These are phyloP conservation scores for Halictus ligatus DNA, from an alignment of 2,888 invertebrate genomes.

Conservation along the genomic window DNA sequence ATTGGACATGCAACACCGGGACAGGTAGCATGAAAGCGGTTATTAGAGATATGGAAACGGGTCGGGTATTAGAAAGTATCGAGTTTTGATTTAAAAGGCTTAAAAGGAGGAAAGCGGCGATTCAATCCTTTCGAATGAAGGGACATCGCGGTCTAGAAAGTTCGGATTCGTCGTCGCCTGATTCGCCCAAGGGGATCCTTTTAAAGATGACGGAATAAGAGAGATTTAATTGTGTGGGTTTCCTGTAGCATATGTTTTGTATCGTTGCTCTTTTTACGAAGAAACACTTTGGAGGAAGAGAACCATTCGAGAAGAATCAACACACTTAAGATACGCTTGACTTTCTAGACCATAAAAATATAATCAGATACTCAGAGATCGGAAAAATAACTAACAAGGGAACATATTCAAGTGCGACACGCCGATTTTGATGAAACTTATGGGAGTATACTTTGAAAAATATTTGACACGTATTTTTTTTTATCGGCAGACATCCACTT, in stretches of 20 bases:
- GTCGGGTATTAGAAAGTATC: constrained; percentile 12
- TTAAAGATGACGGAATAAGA: neutral
- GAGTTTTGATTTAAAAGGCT: constrained; percentile 4
- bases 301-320: neutral
- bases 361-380: neutral
- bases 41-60: neutral
- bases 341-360: neutral
- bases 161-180: neutral
- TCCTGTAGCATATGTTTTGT: neutral
- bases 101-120: neutral
- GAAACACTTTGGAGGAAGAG: neutral
- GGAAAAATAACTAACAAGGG: too few species aligned
- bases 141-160: constrained; percentile 8
- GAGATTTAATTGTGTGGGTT: neutral
- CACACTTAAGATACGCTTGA: neutral
- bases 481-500: too few species aligned
- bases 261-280: neutral
- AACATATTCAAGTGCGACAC: too few species aligned
- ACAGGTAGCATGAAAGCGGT: neutral
- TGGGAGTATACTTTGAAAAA: too few species aligned
- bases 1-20: neutral
- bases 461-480: too few species aligned
- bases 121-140: neutral
- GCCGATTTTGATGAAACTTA: too few species aligned
- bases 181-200: neutral